A percentile compares a stretch with the other conserved stretches of the same genome.
These are phyloP conservation scores for Motacilla alba DNA, from an alignment of 2,113 vertebrate genomes.

Conservation along the genomic window DNA sequence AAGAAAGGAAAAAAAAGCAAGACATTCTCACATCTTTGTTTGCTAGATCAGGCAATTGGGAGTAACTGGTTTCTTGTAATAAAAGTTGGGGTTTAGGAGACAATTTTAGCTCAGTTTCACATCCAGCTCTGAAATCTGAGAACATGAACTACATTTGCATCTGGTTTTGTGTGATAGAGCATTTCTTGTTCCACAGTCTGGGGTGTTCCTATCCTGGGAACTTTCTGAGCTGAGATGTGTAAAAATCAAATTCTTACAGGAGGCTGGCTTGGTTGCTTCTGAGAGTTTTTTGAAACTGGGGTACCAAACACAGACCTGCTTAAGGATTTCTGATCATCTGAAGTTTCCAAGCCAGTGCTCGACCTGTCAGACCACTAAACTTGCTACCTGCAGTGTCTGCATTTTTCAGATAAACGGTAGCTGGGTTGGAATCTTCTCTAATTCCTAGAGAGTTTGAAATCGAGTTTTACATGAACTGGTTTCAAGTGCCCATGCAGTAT, in stretches of 20 bases:
- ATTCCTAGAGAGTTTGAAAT: neutral
- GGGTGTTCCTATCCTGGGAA: neutral
- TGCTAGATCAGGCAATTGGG: neutral
- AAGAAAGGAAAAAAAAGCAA: neutral
- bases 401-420: neutral
- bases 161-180: neutral
- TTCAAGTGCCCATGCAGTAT: neutral
- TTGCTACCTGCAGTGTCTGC: neutral
- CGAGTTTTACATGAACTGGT: neutral
- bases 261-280: neutral
- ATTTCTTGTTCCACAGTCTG: neutral
- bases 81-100: neutral
- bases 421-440: neutral
- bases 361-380: neutral
- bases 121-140: neutral
- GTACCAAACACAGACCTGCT: neutral
- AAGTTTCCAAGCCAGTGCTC: neutral
- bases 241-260: neutral
- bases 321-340: neutral
- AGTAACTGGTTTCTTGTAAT: neutral
- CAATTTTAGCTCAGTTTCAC: conserved; percentile 14
- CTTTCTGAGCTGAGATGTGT: neutral
- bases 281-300: neutral
- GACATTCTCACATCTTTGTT: neutral
- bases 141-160: neutral